Conservation (phyloP, 2,113 vertebrate species). For the Zosterops borbonicus region DNA sequence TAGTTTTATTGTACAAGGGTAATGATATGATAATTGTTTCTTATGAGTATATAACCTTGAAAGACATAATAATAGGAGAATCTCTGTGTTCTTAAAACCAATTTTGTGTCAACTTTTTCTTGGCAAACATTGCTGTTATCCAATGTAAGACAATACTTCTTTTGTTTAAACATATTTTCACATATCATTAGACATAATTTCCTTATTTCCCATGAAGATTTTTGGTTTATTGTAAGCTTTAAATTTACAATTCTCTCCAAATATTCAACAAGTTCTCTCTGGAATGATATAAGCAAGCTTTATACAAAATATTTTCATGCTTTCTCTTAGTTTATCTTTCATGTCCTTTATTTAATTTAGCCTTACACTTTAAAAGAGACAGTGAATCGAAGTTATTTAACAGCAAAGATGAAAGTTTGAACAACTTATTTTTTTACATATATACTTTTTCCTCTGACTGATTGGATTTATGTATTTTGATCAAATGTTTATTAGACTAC, state of each 20-base stretch:
- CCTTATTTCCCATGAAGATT: not conserved
- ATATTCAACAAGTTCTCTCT: not conserved
- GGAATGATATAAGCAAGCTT: not conserved
- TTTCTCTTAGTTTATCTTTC: not conserved
- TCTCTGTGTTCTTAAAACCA: not conserved
- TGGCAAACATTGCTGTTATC: not conserved
- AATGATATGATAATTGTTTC: conserved; percentile 58
- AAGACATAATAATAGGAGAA: not conserved
- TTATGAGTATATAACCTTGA: conserved; percentile 46
- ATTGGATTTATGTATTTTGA: not conserved
- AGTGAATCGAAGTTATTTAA: not conserved
- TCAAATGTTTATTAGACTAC: not conserved
- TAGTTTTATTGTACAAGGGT: conserved; percentile 30
- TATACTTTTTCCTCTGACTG: not conserved
- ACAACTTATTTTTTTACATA: not conserved
- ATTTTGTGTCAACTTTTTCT: not conserved
- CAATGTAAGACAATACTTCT: not conserved
- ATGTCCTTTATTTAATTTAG: not conserved
- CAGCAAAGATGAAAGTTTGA: not conserved
- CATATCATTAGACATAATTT: not conserved
- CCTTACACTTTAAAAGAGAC: not conserved
- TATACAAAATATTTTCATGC: not conserved
- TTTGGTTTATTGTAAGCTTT: not conserved
- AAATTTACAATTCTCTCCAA: not conserved
- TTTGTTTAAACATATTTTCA: not conserved